A percentile compares a stretch with the other conserved stretches of the same genome.
These are phyloP conservation scores for Polymixis lichenea DNA, from an alignment of 2,888 invertebrate species.

Conservation along the genomic window DNA sequence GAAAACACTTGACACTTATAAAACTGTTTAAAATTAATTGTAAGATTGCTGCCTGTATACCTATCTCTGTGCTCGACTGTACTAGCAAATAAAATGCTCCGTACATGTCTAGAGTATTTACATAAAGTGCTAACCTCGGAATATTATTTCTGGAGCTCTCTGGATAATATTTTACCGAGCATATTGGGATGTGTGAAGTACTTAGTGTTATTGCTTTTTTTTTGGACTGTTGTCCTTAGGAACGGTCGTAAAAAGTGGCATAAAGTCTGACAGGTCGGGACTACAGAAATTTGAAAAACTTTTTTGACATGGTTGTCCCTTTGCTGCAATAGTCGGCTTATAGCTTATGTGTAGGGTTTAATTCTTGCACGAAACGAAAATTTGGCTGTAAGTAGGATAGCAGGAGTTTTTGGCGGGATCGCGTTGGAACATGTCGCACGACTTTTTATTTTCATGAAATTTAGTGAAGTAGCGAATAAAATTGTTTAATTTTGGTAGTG, in stretches of 20 bases:
- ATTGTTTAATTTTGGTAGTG: no score
- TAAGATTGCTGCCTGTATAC: background rate
- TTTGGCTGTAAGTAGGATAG: no score
- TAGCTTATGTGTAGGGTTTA: no score
- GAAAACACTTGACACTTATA: no score
- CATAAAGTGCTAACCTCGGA: constrained; percentile 22
- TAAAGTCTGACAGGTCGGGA: background rate
- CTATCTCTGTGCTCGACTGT: background rate
- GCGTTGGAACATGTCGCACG: no score
- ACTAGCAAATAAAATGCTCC: constrained; percentile 24
- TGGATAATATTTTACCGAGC: constrained; percentile 1
- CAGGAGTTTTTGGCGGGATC: no score
- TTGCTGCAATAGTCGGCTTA: background rate
- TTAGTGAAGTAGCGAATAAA: no score
- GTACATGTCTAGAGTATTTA: constrained; percentile 22
- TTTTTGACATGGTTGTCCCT: background rate
- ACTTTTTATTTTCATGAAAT: no score
- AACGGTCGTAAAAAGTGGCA: background rate
- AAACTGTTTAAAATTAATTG: background rate
- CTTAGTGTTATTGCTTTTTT: constrained; percentile 21
- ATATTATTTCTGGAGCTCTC: constrained; percentile 18
- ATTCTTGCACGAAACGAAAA: no score
- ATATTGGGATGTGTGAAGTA: constrained; percentile 12
- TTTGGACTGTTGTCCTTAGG: background rate
- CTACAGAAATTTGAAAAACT: background rate